Conservation (phyloP, 2,888 invertebrate genomes). For the Keiferia lycopersicella region DNA sequence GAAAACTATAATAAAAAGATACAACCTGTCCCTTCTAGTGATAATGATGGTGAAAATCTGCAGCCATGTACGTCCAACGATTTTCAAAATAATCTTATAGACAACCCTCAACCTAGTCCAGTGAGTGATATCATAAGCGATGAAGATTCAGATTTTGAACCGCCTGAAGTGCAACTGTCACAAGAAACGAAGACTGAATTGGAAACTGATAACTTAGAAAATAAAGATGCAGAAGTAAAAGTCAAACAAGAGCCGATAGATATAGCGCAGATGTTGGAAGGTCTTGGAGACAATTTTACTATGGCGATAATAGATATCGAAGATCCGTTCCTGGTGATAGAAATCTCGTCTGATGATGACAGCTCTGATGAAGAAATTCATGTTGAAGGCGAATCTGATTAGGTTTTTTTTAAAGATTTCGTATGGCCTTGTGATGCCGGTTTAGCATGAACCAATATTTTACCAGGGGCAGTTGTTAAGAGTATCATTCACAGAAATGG, state of each 20-base stretch:
- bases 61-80: not conserved
- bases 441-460: no score
- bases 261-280: conserved; percentile 40
- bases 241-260: conserved; percentile 41
- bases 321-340: conserved; percentile 59
- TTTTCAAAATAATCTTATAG: not conserved
- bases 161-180: conserved; percentile 12
- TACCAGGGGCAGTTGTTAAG: no score
- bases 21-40: not conserved
- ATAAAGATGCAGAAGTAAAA: conserved; percentile 33
- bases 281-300: conserved; percentile 49
- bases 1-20: not conserved
- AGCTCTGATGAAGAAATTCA: conserved; percentile 30
- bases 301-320: conserved; percentile 51
- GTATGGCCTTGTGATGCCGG: no score
- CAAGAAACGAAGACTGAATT: conserved; percentile 15
- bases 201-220: not conserved
- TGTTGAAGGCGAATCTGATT: conserved; percentile 14
- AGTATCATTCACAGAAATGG: no score
- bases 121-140: not conserved
- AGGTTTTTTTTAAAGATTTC: no score
- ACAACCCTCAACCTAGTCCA: not conserved
- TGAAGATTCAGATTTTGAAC: conserved; percentile 20
- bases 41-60: not conserved
- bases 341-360: conserved; percentile 60